Percentiles rank a stretch among this genome's conserved stretches.
Conservation (phyloP, 2,888 invertebrate genomes). For the Ectemnius lituratus region DNA sequence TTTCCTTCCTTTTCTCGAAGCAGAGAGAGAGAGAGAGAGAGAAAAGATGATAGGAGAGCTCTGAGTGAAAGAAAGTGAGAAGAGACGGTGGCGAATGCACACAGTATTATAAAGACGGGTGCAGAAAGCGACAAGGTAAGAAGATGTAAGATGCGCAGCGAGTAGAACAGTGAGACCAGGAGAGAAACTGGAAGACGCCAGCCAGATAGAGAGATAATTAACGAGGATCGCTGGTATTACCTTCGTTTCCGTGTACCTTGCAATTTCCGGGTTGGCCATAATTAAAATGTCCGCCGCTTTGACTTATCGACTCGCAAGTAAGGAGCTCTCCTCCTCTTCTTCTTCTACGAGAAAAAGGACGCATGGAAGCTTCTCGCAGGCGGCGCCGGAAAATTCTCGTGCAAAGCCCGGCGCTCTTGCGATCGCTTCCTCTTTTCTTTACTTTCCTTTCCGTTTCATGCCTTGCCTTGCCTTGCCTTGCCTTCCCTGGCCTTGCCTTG, state of each 20-base stretch:
- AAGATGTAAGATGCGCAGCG: too few relatives aligned
- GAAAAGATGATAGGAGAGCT: not conserved
- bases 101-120: too few relatives aligned
- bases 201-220: conserved; percentile 38
- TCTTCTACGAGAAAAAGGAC: conserved; percentile 31
- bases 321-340: not conserved
- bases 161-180: not conserved
- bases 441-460: conserved; percentile 6
- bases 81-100: not conserved
- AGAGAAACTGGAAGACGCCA: not conserved
- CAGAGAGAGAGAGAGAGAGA: not conserved
- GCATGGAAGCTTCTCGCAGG: conserved; percentile 21
- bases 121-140: too few relatives aligned
- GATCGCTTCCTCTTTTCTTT: conserved; percentile 1
- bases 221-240: conserved; percentile 43
- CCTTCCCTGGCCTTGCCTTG: too few relatives aligned
- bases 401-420: conserved; percentile 1
- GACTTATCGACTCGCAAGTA: conserved; percentile 56
- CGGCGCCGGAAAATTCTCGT: conserved; percentile 17
- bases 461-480: conserved; percentile 1
- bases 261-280: conserved; percentile 58
- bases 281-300: conserved; percentile 63
- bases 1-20: conserved; percentile 5
- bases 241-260: conserved; percentile 57
- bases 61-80: too few relatives aligned